phyloP scores from a whole-genome alignment of 2,113 vertebrate species.

The Aptenodytes forsteri region DNA sequence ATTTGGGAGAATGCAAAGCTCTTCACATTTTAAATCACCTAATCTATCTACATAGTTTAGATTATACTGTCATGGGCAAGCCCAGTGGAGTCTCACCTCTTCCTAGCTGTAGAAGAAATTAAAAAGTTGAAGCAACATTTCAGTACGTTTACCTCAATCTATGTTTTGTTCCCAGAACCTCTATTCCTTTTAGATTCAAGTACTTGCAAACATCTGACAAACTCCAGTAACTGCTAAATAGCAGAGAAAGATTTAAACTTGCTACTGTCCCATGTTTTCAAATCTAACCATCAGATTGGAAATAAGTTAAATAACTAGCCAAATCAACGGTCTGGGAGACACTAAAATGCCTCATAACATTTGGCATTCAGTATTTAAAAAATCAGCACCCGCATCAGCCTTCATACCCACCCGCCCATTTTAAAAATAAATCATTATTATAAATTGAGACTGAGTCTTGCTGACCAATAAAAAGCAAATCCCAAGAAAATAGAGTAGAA shows the following conservation, averaged over 20 bases:
- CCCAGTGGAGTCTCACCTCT: background rate
- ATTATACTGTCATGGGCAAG: background rate
- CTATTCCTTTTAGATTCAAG: background rate
- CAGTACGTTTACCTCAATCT: background rate
- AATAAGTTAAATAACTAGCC: background rate
- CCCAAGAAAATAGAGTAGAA: background rate
- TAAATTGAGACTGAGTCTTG: background rate
- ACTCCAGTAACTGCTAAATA: background rate
- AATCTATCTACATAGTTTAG: background rate
- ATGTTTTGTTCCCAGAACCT: background rate
- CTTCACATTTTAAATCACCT: background rate
- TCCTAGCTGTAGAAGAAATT: background rate
- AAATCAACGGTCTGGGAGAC: background rate
- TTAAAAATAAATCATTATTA: background rate
- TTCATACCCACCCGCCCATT: too few relatives aligned
- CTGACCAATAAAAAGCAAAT: background rate
- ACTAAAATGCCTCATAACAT: background rate
- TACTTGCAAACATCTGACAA: background rate
- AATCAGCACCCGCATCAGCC: background rate
- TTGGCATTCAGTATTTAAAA: background rate
- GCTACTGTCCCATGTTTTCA: background rate
- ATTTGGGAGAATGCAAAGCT: background rate
- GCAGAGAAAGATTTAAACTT: background rate
- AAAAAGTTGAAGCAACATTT: background rate
- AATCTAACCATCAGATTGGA: background rate